Base-by-base conservation (phyloP, 2,888 invertebrate genomes). In the Neelides folsomi region DNA sequence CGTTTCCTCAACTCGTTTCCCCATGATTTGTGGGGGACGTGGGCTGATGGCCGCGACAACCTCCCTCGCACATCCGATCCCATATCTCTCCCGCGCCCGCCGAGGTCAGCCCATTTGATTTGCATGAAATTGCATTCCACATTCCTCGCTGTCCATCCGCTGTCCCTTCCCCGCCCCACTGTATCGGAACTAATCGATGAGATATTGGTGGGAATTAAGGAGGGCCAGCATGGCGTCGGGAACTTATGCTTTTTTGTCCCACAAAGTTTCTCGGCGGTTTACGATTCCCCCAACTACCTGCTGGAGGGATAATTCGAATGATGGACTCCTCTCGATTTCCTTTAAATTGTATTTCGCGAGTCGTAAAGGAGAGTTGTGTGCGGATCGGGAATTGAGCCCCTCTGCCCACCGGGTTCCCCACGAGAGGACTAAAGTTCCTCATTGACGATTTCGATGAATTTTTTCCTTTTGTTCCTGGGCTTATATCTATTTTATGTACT, bases 151-250 rank as follows among this genome's bases (percentile, higher is more conserved):
- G 54, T 54, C 58, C 52, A 45, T 56, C 49, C 47, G 38, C 47
- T 42, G n/a, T 47, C 38, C 34, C 15, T 40, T 52, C 34, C 42
- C 15, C 39, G 15, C 50, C 53, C 54, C 58, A 57, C n/a, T n/a
- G n/a, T n/a, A 60, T 60, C 61, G 63, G 63, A 63, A 61, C 63
- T 63, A 63, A 64, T 64, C 62, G 63, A 64, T 64, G 63, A 64
- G 60, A 60, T 62, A 64, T 64, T 60, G 62, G 60, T 54, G 48
- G 56, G 60, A 58, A 64, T 62, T 64, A 60, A 58, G 56, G 55
- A 55, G 57, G 54, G 55, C 55, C 58, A 57, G 57, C 60, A 55
- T 61, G 63, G 63, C 58, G 53, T 55, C 56, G 37, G 37, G 35
- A 16, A 34, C 35, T 39, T 38, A 35, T 47, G 43, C 48, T 38